Evolutionary conservation across 2,797 vertebrate genomes (phyloP).

Genomic region (Harpagifer antarcticus): DNA sequence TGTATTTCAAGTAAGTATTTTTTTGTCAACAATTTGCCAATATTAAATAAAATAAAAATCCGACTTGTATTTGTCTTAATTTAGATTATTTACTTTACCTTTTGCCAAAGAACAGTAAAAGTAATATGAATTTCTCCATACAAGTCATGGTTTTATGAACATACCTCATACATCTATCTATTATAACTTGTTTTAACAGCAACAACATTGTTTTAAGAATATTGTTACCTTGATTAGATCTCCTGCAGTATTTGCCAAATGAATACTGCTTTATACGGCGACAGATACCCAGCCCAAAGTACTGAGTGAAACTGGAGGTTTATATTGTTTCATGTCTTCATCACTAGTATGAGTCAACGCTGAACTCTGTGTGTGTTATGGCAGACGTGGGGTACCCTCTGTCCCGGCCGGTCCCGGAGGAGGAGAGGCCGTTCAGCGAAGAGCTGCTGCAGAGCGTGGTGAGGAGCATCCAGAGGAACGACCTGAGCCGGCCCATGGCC

Average conservation of each 20-base stretch:
- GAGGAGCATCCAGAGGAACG: constrained; percentile 96
- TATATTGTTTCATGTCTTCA: neutral
- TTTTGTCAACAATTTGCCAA: too few species aligned
- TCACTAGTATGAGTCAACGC: neutral
- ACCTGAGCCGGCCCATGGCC: constrained; percentile 94
- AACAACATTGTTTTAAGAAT: neutral
- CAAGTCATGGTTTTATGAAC: neutral
- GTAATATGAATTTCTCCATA: too few species aligned
- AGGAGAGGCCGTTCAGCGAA: constrained; percentile 89
- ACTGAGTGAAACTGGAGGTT: neutral
- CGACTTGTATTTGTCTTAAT: too few species aligned
- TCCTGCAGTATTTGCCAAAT: neutral
- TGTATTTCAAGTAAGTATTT: too few species aligned
- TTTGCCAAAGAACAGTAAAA: too few species aligned
- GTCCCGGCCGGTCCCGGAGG: constrained; percentile 78
- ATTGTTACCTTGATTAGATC: neutral
- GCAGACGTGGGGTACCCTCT: constrained; percentile 79
- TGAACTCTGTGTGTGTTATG: constrained; percentile 15
- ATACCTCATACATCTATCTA: too few species aligned
- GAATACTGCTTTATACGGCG: neutral
- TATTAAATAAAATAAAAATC: too few species aligned
- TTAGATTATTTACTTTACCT: too few species aligned
- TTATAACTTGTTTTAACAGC: neutral
- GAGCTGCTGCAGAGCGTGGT: constrained; percentile 93
- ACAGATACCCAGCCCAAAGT: constrained; percentile 48